These are phyloP conservation scores for Dicrostonyx torquatus DNA, from an alignment of 2,797 vertebrate genomes.

Conservation along the genomic window DNA sequence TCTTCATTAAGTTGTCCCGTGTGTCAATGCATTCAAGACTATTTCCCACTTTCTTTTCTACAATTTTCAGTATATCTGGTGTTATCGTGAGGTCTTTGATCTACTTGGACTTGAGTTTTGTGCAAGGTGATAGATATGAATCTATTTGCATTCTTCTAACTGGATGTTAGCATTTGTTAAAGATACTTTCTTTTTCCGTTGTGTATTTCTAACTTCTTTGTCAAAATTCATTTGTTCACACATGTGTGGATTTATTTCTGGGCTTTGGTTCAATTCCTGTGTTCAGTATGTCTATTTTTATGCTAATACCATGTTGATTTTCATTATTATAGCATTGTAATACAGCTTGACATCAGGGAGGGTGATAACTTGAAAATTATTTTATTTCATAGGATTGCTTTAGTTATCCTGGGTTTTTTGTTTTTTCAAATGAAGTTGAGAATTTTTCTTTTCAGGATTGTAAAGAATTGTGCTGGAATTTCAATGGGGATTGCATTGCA, in stretches of 20 bases:
- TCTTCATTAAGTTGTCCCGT: background rate
- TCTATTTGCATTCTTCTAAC: background rate
- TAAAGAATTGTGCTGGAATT: background rate
- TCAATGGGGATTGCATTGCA: background rate
- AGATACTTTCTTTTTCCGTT: background rate
- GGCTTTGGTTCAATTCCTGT: background rate
- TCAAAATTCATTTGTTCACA: background rate
- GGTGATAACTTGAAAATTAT: background rate
- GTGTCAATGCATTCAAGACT: background rate
- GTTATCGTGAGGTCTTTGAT: background rate
- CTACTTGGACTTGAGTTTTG: background rate
- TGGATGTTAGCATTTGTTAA: background rate
- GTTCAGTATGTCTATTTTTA: background rate
- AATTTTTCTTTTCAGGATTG: background rate
- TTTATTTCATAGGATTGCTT: background rate
- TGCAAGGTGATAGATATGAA: background rate
- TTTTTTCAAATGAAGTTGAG: background rate
- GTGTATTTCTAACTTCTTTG: background rate
- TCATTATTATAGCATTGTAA: background rate
- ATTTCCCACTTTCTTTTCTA: background rate
- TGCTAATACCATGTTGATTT: background rate
- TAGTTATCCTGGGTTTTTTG: background rate
- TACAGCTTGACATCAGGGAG: background rate
- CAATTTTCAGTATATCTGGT: background rate
- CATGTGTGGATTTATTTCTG: background rate